phyloP scores from a whole-genome alignment of 2,113 vertebrate genomes.

The Corythoichthys haematopterus region DNA sequence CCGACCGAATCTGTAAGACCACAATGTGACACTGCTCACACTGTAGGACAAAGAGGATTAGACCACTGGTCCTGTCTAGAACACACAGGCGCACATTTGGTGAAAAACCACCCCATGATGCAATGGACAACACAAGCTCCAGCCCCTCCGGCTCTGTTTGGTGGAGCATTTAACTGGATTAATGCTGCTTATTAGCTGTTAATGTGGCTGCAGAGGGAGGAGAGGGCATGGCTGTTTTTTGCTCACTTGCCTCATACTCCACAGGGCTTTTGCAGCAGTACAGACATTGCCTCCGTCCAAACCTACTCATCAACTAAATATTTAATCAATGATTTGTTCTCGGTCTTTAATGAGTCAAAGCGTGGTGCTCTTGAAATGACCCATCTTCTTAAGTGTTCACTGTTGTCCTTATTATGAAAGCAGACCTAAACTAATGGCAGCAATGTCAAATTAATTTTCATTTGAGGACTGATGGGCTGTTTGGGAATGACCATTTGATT shows the following conservation, averaged over 20 bases:
- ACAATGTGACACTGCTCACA: conserved; percentile 50
- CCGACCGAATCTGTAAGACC: conserved; percentile 48
- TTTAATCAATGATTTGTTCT: background rate
- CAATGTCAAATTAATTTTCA: background rate
- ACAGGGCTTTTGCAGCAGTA: conserved; percentile 25
- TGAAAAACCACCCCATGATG: conserved; percentile 29
- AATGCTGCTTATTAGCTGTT: conserved; percentile 66
- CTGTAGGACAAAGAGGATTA: conserved; percentile 69
- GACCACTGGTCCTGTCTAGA: conserved; percentile 44
- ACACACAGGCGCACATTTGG: conserved; percentile 27
- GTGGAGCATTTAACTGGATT: conserved; percentile 70
- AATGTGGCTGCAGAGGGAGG: conserved; percentile 59
- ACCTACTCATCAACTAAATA: conserved; percentile 24
- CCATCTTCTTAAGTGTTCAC: conserved; percentile 7
- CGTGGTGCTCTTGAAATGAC: conserved; percentile 36
- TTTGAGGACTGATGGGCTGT: background rate
- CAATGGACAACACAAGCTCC: conserved; percentile 29
- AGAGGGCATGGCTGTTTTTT: conserved; percentile 29
- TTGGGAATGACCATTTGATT: conserved; percentile 1
- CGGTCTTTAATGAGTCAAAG: conserved; percentile 19
- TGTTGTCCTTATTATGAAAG: conserved; percentile 10
- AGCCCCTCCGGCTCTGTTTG: conserved; percentile 54
- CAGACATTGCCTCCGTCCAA: conserved; percentile 26
- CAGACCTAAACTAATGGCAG: background rate
- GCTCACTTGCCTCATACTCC: conserved; percentile 26